A percentile compares a stretch with the other conserved stretches of the same genome.
Conservation (phyloP, 2,888 invertebrate genomes). For the Automeris io region DNA sequence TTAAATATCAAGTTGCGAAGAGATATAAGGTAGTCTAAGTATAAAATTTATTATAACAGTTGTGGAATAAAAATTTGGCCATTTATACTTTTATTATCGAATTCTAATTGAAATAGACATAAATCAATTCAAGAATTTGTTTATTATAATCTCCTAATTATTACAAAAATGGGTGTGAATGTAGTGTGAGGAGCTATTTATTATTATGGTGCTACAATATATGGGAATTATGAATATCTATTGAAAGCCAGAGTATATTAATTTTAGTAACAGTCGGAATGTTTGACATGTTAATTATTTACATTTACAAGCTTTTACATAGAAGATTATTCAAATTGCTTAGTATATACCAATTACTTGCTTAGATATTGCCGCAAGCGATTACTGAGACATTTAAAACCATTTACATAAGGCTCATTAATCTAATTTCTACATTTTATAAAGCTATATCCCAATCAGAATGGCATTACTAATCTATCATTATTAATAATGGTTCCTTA, state of each 20-base stretch:
- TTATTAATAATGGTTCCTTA: conserved; percentile 16
- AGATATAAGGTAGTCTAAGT: no score
- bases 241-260: not conserved
- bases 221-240: not conserved
- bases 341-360: conserved; percentile 14
- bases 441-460: conserved; percentile 81
- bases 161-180: not conserved
- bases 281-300: conserved; percentile 18
- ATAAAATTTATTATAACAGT: no score
- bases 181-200: no score
- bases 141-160: no score
- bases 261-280: conserved; percentile 23
- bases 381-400: conserved; percentile 41
- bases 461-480: conserved; percentile 48
- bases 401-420: conserved; percentile 54
- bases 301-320: conserved; percentile 8
- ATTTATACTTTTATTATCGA: no score
- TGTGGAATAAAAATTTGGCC: no score
- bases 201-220: not conserved
- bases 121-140: no score
- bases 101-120: no score
- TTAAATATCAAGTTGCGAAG: no score
- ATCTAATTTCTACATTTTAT: conserved; percentile 71
- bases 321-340: conserved; percentile 11
- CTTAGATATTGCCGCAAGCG: conserved; percentile 35